A percentile compares a stretch with the other conserved stretches of the same genome.
Evolutionary conservation across 2,888 invertebrate genomes (phyloP).

Genomic region (Spisula subtruncata): DNA sequence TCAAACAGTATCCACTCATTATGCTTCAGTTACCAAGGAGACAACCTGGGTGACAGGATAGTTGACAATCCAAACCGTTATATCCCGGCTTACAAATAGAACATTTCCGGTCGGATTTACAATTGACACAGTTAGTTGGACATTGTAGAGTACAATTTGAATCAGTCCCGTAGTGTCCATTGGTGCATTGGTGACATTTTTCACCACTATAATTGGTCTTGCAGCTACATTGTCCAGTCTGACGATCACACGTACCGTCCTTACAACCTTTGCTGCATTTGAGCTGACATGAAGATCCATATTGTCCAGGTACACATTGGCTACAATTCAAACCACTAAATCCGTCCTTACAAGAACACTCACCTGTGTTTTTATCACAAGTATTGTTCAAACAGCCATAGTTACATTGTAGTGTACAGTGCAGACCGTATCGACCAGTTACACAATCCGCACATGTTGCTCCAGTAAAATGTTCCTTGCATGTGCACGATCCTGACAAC

Average conservation of each 20-base stretch:
- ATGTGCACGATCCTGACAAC: not conserved
- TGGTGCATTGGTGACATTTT: not conserved
- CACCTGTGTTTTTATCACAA: not conserved
- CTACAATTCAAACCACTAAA: constrained; percentile 21
- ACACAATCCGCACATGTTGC: not conserved
- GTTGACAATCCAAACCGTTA: not conserved
- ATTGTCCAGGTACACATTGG: not conserved
- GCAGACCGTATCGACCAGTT: not conserved
- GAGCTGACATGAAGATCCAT: not conserved
- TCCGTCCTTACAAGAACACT: not conserved
- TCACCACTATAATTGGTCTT: not conserved
- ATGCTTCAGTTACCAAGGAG: not conserved
- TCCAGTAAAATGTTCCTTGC: constrained; percentile 8
- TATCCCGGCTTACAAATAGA: not conserved
- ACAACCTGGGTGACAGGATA: not conserved
- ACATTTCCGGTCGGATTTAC: not conserved
- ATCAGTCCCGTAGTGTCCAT: not conserved
- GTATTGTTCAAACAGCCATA: not conserved
- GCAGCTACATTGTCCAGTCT: not conserved
- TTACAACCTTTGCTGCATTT: constrained; percentile 16
- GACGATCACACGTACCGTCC: not conserved
- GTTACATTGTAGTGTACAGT: not conserved
- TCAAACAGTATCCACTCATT: not conserved
- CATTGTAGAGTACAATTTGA: constrained; percentile 2
- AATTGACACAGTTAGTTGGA: not conserved